phyloP scores from a whole-genome alignment of 1,140 invertebrate genomes.

The Lerema accius region DNA sequence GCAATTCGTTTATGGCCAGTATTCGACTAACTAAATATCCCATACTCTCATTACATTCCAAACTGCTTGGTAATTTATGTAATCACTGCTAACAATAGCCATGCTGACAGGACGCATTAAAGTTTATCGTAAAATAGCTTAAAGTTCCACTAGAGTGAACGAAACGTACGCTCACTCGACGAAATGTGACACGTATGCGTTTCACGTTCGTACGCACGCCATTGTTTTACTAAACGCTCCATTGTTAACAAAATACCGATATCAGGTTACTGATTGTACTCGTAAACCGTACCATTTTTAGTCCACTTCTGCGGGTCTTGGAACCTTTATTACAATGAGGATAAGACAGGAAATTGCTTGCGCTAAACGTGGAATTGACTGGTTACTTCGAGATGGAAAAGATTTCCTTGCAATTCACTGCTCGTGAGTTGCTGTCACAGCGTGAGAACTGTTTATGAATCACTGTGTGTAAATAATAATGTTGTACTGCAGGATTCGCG shows the following conservation, averaged over 20 bases:
- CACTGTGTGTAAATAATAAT: too few species aligned
- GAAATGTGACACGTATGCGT: constrained; percentile 12
- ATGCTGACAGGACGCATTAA: not conserved
- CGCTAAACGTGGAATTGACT: not conserved
- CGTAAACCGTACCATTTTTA: not conserved
- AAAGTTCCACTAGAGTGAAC: constrained; percentile 1
- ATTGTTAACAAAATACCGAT: constrained; percentile 30
- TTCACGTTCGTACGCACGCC: not conserved
- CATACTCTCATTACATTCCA: too few species aligned
- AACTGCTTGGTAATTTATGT: too few species aligned
- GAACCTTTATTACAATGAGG: not conserved
- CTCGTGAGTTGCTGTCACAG: constrained; percentile 2
- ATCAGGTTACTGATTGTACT: constrained; percentile 16
- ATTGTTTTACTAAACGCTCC: constrained; percentile 18
- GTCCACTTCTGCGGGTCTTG: not conserved
- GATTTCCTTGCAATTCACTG: not conserved
- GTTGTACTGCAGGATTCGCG: too few species aligned
- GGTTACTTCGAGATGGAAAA: not conserved
- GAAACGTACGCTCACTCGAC: not conserved
- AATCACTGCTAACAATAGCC: too few species aligned
- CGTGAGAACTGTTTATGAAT: constrained; percentile 1
- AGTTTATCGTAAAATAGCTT: not conserved
- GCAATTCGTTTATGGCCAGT: too few species aligned
- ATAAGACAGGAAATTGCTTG: constrained; percentile 2
- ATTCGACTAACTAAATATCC: too few species aligned